These are phyloP conservation scores for Helicoverpa assulta DNA, from an alignment of 2,888 invertebrate genomes.

Conservation along the genomic window DNA sequence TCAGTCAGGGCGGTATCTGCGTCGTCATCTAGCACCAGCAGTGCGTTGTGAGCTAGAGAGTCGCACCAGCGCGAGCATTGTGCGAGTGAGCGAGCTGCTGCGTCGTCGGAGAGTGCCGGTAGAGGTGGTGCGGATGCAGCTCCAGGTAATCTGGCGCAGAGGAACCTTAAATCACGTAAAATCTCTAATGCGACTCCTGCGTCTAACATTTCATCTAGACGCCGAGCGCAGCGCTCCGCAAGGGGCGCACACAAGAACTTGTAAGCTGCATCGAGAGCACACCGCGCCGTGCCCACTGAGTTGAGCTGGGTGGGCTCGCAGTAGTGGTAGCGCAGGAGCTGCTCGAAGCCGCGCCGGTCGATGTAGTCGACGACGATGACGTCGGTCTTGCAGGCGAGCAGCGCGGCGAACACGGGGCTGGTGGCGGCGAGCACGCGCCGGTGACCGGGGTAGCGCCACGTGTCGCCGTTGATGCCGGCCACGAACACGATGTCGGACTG, in stretches of 20 bases:
- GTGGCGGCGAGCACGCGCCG: constrained; percentile 91
- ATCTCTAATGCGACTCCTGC: constrained; percentile 92
- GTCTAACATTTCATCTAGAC: constrained; percentile 91
- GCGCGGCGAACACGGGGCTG: constrained; percentile 91
- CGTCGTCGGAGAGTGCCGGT: constrained; percentile 81
- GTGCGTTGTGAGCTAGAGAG: constrained; percentile 92
- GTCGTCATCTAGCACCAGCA: constrained; percentile 87
- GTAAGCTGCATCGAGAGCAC: constrained; percentile 93
- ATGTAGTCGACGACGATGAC: constrained; percentile 90
- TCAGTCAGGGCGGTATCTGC: constrained; percentile 83
- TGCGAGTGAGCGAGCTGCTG: constrained; percentile 81
- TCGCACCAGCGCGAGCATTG: constrained; percentile 89
- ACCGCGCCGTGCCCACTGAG: constrained; percentile 92
- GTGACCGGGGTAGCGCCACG: constrained; percentile 93
- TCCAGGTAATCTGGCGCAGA: constrained; percentile 84
- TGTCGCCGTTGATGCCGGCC: constrained; percentile 91
- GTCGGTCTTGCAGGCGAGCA: constrained; percentile 84
- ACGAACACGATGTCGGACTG: constrained; percentile 91
- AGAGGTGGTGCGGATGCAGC: constrained; percentile 88
- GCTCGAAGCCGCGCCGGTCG: constrained; percentile 92
- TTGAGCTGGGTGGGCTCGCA: constrained; percentile 91
- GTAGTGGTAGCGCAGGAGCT: constrained; percentile 92
- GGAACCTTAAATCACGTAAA: constrained; percentile 89
- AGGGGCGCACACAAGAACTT: constrained; percentile 93
- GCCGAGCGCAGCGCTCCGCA: constrained; percentile 92